Evolutionary conservation across 2,888 invertebrate species (phyloP), one percentile per base, ranked within the genome.

Genomic region (Dusona sp.): DNA sequence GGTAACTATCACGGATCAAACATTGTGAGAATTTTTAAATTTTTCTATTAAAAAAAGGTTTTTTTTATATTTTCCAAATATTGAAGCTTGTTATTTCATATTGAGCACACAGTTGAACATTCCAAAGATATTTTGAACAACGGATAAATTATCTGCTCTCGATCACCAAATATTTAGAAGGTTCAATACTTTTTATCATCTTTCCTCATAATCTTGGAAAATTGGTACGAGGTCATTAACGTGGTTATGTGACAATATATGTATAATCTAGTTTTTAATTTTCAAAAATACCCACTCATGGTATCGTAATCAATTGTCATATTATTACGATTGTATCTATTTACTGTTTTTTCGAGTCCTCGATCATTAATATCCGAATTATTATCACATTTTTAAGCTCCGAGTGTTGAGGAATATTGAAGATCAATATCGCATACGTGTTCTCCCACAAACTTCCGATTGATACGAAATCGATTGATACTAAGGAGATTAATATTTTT

Each of bases 11-110:
- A 90, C 91, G 91, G 90, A 91, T 90, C 91, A 91, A 92, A 91
- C 91, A 88, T 88, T 87, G 84, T 84, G 90, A 87, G 91, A 92
- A 93, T 93, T 92, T 36, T 25, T 13, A 25, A 57, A 54, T 22
- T 25, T 13, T 16, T 6, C 11, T 29, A n/a, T 25, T 2, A 9
- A 19, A 54, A 16, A 51, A 72, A 51, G 8, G 22, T 38, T n/a
- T 22, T 38, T 29, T 9, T 11, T 11, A 64, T 2, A 64, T 7
- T 22, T 42, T 54, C n/a, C 1, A 4, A 4, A 4, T 16, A 48
- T 19, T 48, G n/a, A 19, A 19, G 16, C 4, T 9, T 36, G 16
- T 22, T 22, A 25, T 68, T 72, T 72, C 2, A 1, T 29, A 1
- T 29, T 45, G 3, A 29, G 16, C 4, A 61, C 1, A 7, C 6